Evolutionary conservation across 1,140 invertebrate genomes (phyloP).

Genomic region (Eurosta solidaginis): DNA sequence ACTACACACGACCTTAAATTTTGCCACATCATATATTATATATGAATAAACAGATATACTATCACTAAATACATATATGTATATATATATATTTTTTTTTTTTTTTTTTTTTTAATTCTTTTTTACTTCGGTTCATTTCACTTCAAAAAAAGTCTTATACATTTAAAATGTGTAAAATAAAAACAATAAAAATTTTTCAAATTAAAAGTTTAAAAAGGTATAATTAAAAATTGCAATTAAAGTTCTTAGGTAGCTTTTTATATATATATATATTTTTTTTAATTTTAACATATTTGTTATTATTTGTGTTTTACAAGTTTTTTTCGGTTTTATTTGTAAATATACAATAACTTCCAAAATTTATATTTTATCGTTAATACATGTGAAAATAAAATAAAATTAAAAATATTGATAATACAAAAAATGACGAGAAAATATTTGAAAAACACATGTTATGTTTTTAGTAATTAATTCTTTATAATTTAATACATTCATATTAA

Average conservation of each 20-base stretch:
- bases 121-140: constrained; percentile 5
- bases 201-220: neutral
- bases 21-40: neutral
- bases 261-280: neutral
- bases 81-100: neutral
- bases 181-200: neutral
- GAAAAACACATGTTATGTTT: constrained; percentile 21
- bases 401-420: constrained; percentile 18
- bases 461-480: neutral
- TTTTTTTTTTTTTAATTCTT: neutral
- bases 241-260: constrained; percentile 19
- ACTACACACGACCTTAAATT: neutral
- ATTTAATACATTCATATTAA: neutral
- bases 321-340: neutral
- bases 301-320: neutral
- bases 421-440: constrained; percentile 27
- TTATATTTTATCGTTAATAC: neutral
- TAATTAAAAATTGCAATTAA: constrained; percentile 18
- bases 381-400: constrained; percentile 14
- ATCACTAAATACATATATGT: neutral
- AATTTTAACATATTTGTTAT: neutral
- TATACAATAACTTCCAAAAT: constrained; percentile 10
- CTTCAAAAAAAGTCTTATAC: constrained; percentile 29
- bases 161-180: neutral
- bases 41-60: neutral